Evolutionary conservation across 2,113 vertebrate genomes (phyloP), one percentile per base, ranked within the genome.

Genomic region (Lonchura striata): DNA sequence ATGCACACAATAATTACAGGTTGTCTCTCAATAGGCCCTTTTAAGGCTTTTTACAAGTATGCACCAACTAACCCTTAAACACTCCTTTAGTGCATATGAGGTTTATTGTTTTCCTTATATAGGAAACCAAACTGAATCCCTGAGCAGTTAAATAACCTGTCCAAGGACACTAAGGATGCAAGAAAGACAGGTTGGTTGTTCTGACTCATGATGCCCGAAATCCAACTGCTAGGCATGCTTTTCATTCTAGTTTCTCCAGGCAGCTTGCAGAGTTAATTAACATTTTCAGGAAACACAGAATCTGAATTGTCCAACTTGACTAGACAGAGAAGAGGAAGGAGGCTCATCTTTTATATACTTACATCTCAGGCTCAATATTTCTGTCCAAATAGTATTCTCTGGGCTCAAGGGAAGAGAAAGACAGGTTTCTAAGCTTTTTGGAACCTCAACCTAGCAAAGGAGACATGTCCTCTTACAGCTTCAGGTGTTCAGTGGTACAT

Each of bases 21-120:
- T 56, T 47, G 14, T 66, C 52, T 81, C 74, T 76, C 94, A 46
- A 50, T 7, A 41, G 31, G 54, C 7, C 52, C 85, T 93, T 93
- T 84, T 75, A 95, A 96, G 88, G 60, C 54, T 81, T 91, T 90
- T 95, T 81, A 96, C 54, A 86, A 83, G 64, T 35, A 84, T 52
- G 37, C 69, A 91, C 37, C 65, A 60, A 71, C 72, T 57, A 89
- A 91, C 35, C 28, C 61, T 79, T 61, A 82, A 95, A 89, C 46
- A 46, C 15, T 46, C 37, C 65, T 89, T 49, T 24, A 65, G 31
- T 46, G 30, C 27, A 39, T 6, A 42, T 30, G 41, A 88, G 59
- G 44, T 81, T 94, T 83, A 90, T 71, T 74, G 52, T 80, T 86
- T 59, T 90, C 82, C 82, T 83, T 72, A 88, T 59, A 90, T 15